Evolutionary conservation across 2,113 vertebrate genomes (phyloP).

Genomic region (Nettapus auritus): DNA sequence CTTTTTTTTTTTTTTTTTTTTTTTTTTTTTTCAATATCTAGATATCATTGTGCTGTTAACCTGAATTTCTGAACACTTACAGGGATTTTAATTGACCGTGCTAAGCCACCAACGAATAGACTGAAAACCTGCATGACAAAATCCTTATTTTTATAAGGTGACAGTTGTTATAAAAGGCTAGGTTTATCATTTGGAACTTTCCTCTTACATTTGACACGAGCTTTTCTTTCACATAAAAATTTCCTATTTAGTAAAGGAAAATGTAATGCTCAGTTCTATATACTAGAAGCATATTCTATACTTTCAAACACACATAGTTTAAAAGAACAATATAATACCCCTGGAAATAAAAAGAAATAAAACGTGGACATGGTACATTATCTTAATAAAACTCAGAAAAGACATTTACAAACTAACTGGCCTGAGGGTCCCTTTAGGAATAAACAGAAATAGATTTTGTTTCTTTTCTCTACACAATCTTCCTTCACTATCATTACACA

Average conservation of each 20-base stretch:
- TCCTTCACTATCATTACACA: not conserved
- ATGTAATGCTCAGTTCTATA: not conserved
- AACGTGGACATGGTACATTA: constrained; percentile 48
- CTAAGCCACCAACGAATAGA: not conserved
- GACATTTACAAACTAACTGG: not conserved
- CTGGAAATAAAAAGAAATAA: constrained; percentile 33
- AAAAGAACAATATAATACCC: constrained; percentile 7
- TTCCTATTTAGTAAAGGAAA: not conserved
- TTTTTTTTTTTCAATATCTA: not conserved
- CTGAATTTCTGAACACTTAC: not conserved
- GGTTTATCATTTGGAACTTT: not conserved
- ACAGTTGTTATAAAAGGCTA: not conserved
- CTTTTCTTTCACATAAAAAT: not conserved
- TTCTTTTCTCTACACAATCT: not conserved
- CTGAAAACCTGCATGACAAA: not conserved
- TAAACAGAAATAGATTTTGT: not conserved
- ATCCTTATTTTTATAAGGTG: not conserved
- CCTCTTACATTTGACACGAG: not conserved
- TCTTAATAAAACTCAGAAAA: constrained; percentile 40
- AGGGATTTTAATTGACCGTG: not conserved
- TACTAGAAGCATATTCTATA: not conserved
- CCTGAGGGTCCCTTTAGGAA: constrained; percentile 20
- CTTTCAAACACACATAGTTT: constrained; percentile 9
- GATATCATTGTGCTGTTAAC: not conserved
- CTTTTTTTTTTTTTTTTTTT: not conserved